A percentile compares a stretch with the other conserved stretches of the same genome.
Conservation (phyloP, 2,888 invertebrate species). For the Leptinotarsa tumamoca region DNA sequence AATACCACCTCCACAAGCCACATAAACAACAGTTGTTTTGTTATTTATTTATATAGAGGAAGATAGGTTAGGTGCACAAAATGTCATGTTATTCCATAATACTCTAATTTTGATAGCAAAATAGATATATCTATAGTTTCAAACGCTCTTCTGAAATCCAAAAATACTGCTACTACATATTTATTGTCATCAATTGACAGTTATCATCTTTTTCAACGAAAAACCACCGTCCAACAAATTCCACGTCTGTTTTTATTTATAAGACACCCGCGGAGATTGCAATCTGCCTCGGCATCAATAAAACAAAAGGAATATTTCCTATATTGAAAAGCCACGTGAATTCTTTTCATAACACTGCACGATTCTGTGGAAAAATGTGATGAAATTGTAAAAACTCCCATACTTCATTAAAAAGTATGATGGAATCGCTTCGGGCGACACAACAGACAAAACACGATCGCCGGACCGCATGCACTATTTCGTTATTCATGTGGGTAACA, state of each 20-base stretch:
- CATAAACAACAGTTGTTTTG: no score
- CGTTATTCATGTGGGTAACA: conserved; percentile 33
- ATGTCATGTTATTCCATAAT: no score
- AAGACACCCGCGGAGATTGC: neutral
- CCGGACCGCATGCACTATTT: conserved; percentile 34
- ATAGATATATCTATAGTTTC: no score
- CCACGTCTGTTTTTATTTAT: neutral
- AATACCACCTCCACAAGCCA: no score
- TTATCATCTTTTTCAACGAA: neutral
- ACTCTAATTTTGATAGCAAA: no score
- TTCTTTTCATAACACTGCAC: neutral
- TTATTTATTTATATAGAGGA: no score
- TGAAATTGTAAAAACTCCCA: conserved; percentile 21
- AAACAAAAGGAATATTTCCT: conserved; percentile 9
- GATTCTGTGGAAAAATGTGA: conserved; percentile 12
- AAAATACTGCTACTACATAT: no score
- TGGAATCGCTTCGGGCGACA: conserved; percentile 38
- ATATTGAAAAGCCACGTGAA: conserved; percentile 3
- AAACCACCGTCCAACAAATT: neutral
- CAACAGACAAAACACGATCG: conserved; percentile 38
- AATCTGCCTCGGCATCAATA: conserved; percentile 2
- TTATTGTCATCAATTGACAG: no score
- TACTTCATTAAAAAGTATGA: conserved; percentile 44
- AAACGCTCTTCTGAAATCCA: no score
- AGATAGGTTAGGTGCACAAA: no score